Conservation (phyloP, 2,113 vertebrate genomes). For the Brevimyrus niger region DNA sequence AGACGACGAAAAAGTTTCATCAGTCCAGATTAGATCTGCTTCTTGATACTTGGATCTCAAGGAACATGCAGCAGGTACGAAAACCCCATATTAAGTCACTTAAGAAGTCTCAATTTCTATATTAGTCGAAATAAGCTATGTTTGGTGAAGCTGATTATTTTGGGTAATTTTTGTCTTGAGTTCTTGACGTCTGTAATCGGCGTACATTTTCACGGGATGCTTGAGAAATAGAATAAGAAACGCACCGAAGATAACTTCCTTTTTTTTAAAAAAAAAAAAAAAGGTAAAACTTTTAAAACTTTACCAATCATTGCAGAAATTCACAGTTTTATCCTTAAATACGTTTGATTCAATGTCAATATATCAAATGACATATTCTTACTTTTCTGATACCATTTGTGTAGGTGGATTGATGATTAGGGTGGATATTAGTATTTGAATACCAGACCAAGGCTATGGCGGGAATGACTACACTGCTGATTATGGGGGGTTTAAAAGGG, state of each 20-base stretch:
- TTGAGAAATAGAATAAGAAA: not conserved
- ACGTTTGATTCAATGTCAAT: not conserved
- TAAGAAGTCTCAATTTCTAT: not conserved
- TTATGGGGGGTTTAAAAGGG: not conserved
- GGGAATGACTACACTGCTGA: not conserved
- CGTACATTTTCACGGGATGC: not conserved
- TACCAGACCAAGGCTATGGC: not conserved
- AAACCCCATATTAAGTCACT: not conserved
- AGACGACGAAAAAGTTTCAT: conserved; percentile 81
- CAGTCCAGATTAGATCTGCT: conserved; percentile 74
- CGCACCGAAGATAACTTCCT: not conserved
- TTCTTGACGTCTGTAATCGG: not conserved
- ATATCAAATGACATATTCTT: not conserved
- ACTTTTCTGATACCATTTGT: not conserved
- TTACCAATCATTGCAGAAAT: not conserved
- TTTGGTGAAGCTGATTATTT: not conserved
- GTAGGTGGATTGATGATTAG: not conserved
- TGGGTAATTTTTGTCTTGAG: not conserved
- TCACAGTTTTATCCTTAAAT: not conserved
- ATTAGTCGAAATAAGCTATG: not conserved
- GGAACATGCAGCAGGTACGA: conserved; percentile 72
- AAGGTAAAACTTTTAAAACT: not conserved
- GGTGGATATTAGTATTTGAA: not conserved
- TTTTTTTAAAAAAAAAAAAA: not conserved
- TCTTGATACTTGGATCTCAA: conserved; percentile 86